Evolutionary conservation across 2,113 vertebrate genomes (phyloP).

Genomic region (Leptosomus discolor): DNA sequence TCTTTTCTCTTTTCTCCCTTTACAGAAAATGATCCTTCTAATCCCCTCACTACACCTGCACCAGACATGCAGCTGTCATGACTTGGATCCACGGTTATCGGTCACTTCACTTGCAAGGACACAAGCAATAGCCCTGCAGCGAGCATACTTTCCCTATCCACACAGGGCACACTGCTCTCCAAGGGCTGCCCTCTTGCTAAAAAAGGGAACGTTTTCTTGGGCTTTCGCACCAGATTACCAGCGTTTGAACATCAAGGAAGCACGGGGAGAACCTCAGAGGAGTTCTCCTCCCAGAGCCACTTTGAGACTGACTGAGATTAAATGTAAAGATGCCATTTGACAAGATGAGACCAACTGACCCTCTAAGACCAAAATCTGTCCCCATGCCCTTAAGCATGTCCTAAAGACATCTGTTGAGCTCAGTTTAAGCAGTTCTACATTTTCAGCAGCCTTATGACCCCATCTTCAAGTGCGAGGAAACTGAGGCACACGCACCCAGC

Average conservation of each 20-base stretch:
- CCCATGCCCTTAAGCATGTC: neutral
- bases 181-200: neutral
- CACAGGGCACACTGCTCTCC: neutral
- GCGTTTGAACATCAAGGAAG: neutral
- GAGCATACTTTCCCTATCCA: neutral
- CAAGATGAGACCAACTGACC: neutral
- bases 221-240: neutral
- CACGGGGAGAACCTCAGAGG: neutral
- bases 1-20: neutral
- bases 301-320: neutral
- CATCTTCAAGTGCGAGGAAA: neutral
- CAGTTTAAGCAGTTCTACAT: neutral
- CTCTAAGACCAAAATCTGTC: neutral
- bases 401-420: neutral
- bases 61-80: fast-evolving
- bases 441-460: neutral
- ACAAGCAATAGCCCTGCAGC: neutral
- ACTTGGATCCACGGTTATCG: neutral
- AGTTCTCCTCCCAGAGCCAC: neutral
- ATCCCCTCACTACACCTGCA: neutral
- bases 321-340: neutral
- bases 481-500: neutral
- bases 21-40: neutral
- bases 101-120: neutral
- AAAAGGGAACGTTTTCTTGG: neutral